A percentile compares a stretch with the other conserved stretches of the same genome.
Conservation (phyloP, 2,797 vertebrate species). For the Epinephelus awoara region DNA sequence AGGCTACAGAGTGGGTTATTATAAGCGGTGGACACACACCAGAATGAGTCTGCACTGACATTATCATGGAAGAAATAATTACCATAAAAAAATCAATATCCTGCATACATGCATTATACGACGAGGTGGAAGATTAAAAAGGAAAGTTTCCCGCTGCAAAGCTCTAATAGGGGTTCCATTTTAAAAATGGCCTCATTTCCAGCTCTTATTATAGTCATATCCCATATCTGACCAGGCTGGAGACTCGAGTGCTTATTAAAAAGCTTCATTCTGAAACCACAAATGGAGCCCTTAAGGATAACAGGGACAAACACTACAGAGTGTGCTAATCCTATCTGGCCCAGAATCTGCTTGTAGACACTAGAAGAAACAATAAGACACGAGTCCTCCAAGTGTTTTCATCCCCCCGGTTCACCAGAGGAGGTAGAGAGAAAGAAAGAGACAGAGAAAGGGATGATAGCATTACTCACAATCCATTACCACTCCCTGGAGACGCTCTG, state of each 20-base stretch:
- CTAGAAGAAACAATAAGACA: constrained; percentile 80
- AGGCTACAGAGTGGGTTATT: constrained; percentile 38
- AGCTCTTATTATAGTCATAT: constrained; percentile 58
- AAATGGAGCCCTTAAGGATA: constrained; percentile 60
- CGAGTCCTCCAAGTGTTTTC: constrained; percentile 71
- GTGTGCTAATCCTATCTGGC: constrained; percentile 63
- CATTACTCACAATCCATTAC: constrained; percentile 87
- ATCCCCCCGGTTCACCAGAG: constrained; percentile 60
- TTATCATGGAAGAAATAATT: constrained; percentile 54
- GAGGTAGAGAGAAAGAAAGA: constrained; percentile 50
- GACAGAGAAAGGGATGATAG: constrained; percentile 72
- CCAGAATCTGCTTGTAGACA: constrained; percentile 69
- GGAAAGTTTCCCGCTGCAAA: constrained; percentile 53
- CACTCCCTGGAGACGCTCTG: constrained; percentile 76
- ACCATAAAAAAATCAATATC: constrained; percentile 61
- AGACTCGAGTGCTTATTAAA: constrained; percentile 67
- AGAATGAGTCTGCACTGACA: constrained; percentile 47
- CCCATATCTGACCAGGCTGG: constrained; percentile 43
- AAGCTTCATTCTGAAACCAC: constrained; percentile 63
- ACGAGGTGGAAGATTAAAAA: constrained; percentile 57
- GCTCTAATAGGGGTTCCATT: constrained; percentile 55
- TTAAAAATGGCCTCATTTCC: constrained; percentile 60
- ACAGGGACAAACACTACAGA: constrained; percentile 53
- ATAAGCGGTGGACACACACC: constrained; percentile 30
- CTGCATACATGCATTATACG: constrained; percentile 41